Percentiles rank a stretch among this genome's conserved stretches.
phyloP scores from a whole-genome alignment of 2,113 vertebrate species.

The Aplodontia rufa region DNA sequence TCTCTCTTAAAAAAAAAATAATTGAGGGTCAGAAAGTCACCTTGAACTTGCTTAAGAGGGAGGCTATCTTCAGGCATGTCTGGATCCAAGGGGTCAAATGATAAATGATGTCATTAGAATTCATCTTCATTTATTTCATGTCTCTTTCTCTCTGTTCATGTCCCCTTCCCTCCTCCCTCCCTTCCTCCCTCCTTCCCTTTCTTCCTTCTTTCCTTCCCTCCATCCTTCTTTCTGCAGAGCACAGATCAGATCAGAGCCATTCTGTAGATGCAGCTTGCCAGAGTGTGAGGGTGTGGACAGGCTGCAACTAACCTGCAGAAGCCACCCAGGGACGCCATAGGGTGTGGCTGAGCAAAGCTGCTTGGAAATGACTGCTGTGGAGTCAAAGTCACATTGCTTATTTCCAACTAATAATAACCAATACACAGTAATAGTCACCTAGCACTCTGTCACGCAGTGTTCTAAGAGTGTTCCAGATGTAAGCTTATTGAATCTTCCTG shows the following conservation, averaged over 20 bases:
- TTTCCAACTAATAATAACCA: background rate
- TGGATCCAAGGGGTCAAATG: background rate
- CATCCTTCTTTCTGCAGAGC: background rate
- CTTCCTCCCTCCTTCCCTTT: no score
- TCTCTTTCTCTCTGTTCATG: slow-evolving; percentile 36
- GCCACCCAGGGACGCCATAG: background rate
- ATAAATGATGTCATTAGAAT: background rate
- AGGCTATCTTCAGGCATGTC: background rate
- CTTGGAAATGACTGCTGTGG: background rate
- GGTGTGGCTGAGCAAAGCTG: background rate
- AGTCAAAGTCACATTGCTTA: background rate
- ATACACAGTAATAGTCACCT: background rate
- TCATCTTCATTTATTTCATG: background rate
- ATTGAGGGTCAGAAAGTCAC: slow-evolving; percentile 5
- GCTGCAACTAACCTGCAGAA: background rate
- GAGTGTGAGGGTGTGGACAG: background rate
- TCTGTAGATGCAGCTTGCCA: background rate
- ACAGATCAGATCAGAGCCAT: no score
- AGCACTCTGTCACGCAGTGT: background rate
- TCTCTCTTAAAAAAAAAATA: no score
- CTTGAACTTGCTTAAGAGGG: background rate
- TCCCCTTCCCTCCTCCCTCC: slow-evolving; percentile 45
- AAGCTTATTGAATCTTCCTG: background rate
- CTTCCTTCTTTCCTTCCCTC: no score
- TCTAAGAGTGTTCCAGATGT: background rate